Base-by-base conservation (phyloP, 2,113 vertebrate genomes). In the Petrocephalus microphthalmus region DNA sequence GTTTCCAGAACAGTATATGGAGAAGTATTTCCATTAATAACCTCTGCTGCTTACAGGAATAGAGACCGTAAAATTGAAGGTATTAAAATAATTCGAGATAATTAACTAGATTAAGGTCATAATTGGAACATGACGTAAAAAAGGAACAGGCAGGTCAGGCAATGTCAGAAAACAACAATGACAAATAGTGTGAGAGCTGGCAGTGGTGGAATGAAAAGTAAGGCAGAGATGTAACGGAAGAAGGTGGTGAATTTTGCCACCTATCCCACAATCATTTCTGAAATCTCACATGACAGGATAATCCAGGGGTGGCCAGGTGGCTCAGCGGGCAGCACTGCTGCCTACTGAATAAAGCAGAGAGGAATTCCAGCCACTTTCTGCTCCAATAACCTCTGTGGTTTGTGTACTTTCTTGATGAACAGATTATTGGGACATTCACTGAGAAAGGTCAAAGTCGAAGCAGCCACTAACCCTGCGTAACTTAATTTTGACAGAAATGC, bases 381-480 rank as follows among this genome's bases (percentile, higher is more conserved):
- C 84, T 29, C 22, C 51, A 85, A 10, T 83, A 49, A 47, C 81
- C 81, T 83, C n/a, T 83, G 81, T n/a, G 7, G 42, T 45, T 49
- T 22, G 81, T 83, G 45, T 83, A 49, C 22, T 49, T 85, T 60
- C 37, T n/a, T 10, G 37, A 60, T 13, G n/a, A 71, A 78, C 37
- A 67, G 84, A 89, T 87, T 87, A 87, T 11, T 17, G 22, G 64
- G 22, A 67, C 51, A 87, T 47, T 51, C 51, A 57, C 53, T 86
- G 60, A 81, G 29, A 47, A 20, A 42, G 88, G 84, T 33, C 51
- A 11, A 22, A 42, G 57, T 89, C 64, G 87, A 86, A 57, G 56
- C 19, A 51, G 7, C 85, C 67, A 57, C 52, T 42, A 57, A 42
- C 22, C 71, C n/a, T 74, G n/a, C 42, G 53, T n/a, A 87, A 71